These are phyloP conservation scores for Numenius arquata DNA, from an alignment of 2,113 vertebrate genomes.

Conservation along the genomic window DNA sequence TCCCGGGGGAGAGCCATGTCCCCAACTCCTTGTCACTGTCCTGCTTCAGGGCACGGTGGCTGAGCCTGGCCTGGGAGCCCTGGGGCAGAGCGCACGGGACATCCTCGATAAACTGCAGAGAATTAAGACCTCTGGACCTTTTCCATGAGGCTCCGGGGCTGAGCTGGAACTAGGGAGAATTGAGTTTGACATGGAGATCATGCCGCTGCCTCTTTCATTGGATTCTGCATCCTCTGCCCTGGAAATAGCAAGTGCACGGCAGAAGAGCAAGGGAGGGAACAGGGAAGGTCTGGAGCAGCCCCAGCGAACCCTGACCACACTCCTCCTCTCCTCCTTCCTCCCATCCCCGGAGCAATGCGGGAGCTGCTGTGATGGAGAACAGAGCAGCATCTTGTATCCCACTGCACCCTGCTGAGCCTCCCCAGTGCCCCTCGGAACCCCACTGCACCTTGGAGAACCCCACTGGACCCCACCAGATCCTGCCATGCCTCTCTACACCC, in stretches of 20 bases:
- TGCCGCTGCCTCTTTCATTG: not conserved
- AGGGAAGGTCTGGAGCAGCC: not conserved
- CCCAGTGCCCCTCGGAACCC: not conserved
- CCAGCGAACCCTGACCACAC: fast-evolving
- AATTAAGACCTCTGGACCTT: constrained; percentile 21
- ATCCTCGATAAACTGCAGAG: not conserved
- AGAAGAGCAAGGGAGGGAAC: not conserved
- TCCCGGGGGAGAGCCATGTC: not conserved
- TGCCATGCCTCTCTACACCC: not conserved
- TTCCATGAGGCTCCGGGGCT: constrained; percentile 35
- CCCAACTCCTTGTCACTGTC: fast-evolving
- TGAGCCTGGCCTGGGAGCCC: not conserved
- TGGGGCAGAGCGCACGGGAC: not conserved
- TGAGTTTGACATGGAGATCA: constrained; percentile 41
- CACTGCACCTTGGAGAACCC: not conserved
- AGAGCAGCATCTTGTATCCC: not conserved
- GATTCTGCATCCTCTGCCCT: not conserved
- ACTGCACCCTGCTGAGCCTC: not conserved
- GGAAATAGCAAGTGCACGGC: fast-evolving
- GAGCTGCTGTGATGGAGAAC: not conserved
- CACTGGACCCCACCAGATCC: not conserved
- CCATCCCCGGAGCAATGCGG: fast-evolving
- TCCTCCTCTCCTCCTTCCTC: not conserved
- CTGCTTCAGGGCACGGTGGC: not conserved
- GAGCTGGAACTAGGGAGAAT: constrained; percentile 20